These are phyloP conservation scores for Entomyzon cyanotis DNA, from an alignment of 2,113 vertebrate species.

Conservation along the genomic window DNA sequence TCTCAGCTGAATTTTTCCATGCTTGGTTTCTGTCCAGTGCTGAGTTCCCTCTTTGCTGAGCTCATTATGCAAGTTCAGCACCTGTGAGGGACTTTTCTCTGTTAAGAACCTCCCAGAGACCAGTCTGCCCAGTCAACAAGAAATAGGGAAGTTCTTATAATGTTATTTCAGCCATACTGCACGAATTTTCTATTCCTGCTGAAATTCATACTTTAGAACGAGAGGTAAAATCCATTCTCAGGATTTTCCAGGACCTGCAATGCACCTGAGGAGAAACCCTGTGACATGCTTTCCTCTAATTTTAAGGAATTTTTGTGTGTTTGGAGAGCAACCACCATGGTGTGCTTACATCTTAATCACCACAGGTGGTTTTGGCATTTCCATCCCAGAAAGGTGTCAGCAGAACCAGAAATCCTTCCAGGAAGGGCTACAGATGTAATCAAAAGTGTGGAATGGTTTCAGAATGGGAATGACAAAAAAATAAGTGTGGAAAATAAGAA, in stretches of 20 bases:
- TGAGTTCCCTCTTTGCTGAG: neutral
- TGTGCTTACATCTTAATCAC: neutral
- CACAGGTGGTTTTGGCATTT: neutral
- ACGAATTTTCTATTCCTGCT: neutral
- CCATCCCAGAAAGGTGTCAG: neutral
- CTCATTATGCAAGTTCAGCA: neutral
- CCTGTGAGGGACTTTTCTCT: neutral
- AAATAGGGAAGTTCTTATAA: neutral
- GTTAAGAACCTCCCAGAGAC: neutral
- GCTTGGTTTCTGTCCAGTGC: neutral
- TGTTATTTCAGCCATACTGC: neutral
- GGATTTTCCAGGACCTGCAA: rapidly evolving
- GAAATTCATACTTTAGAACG: neutral
- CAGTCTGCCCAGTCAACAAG: neutral
- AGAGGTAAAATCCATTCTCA: neutral
- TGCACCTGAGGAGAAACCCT: neutral
- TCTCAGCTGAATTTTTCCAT: neutral
- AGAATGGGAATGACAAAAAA: neutral
- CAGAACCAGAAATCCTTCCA: neutral
- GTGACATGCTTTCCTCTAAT: neutral
- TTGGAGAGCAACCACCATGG: neutral
- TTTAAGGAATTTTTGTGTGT: neutral
- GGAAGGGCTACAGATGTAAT: neutral
- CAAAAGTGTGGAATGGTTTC: neutral
- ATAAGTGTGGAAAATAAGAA: neutral